Percentiles rank a stretch among this genome's conserved stretches.
Conservation (phyloP, 2,888 invertebrate genomes). For the Anorthoa munda region DNA sequence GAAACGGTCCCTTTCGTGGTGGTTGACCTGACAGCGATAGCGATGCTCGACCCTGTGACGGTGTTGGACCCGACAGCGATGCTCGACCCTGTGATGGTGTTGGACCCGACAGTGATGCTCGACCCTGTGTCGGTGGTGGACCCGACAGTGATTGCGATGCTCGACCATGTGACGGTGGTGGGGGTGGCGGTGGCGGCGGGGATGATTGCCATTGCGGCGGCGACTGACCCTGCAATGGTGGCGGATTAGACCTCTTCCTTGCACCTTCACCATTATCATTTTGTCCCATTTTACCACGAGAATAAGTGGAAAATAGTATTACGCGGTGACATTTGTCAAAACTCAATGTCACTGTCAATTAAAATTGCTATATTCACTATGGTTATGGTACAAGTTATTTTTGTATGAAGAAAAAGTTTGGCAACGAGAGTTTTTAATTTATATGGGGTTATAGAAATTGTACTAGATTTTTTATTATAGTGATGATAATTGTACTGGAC, state of each 20-base stretch:
- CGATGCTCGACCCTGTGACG: not conserved
- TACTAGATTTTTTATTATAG: too few species aligned
- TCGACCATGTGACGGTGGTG: not conserved
- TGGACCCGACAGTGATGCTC: too few species aligned
- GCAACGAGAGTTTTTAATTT: not conserved
- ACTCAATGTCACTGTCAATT: conserved; percentile 44
- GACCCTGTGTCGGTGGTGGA: not conserved
- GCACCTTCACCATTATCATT: not conserved
- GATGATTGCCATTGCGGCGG: not conserved
- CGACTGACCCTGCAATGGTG: too few species aligned
- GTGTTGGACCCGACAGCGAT: accelerated
- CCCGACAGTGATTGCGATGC: accelerated
- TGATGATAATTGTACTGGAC: too few species aligned
- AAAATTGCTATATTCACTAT: conserved; percentile 37
- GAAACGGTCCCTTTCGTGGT: not conserved
- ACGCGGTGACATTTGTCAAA: conserved; percentile 45
- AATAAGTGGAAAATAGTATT: conserved; percentile 25
- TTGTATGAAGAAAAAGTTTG: conserved; percentile 10
- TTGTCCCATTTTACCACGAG: conserved; percentile 32
- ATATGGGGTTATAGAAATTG: too few species aligned
- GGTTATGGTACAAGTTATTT: conserved; percentile 33
- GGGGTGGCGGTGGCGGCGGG: not conserved
- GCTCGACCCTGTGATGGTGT: not conserved
- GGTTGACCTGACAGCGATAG: not conserved
- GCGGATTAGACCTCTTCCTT: too few species aligned